A percentile compares a stretch with the other conserved stretches of the same genome.
Conservation (phyloP, 2,797 vertebrate genomes). For the Emydoidea blandingii region DNA sequence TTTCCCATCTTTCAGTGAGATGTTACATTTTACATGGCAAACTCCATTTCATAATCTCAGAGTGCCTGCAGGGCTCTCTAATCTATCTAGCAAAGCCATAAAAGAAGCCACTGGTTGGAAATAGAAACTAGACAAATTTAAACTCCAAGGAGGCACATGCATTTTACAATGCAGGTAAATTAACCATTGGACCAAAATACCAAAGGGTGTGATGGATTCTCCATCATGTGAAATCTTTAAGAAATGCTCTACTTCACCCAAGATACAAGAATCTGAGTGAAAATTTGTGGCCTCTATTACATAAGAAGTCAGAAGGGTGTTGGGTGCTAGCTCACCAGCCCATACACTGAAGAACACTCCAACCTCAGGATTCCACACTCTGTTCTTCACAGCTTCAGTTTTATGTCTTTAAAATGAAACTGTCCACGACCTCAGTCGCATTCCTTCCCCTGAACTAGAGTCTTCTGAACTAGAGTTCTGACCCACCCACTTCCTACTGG, state of each 20-base stretch:
- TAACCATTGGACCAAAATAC: background rate
- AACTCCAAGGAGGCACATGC: background rate
- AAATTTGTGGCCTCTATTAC: background rate
- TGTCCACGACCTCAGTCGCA: background rate
- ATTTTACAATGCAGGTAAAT: background rate
- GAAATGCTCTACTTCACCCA: background rate
- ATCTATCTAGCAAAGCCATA: background rate
- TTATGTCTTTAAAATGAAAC: background rate
- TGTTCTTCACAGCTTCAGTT: background rate
- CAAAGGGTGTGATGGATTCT: background rate
- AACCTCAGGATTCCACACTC: background rate
- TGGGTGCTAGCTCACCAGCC: background rate
- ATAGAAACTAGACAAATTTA: background rate
- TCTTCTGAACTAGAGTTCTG: background rate
- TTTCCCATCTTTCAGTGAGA: background rate
- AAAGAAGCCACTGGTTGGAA: background rate
- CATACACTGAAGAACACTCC: background rate
- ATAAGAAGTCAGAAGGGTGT: background rate
- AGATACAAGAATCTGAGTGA: background rate
- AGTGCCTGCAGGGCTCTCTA: background rate
- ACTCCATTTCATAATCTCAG: background rate
- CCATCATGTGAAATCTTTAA: background rate
- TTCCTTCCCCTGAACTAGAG: background rate
- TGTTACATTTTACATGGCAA: background rate
- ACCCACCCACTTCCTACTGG: background rate